Base-by-base conservation (phyloP, 2,797 vertebrate genomes). In the Spatula versicolor region DNA sequence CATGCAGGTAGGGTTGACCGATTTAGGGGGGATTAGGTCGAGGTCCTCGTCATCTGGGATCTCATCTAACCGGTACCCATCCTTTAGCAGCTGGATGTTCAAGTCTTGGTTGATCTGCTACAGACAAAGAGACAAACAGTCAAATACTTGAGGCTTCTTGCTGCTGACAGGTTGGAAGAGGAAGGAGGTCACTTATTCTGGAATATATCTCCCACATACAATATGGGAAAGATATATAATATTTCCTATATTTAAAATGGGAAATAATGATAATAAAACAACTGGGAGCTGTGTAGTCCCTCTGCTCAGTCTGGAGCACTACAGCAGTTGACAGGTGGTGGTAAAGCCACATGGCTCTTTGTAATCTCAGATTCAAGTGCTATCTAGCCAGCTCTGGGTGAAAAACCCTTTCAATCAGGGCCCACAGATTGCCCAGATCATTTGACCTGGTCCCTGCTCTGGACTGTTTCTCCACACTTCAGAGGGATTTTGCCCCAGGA, bases 101-200 rank as follows among this genome's bases (percentile, higher is more conserved):
- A 99, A 98, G 98, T 99, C 99, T 98, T 99, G 99, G 98, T 99
- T 99, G 98, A 99, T 99, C 98, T 99, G 99, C 99, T 99, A 98
- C 93, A 97, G 96, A 96, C 96, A 97, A 97, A 97, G 96, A 96
- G 92, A 86, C 72, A 87, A 73, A 92, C 72, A 91, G 97, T 97
- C 95, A 98, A 96, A 94, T 45, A 86, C 67, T 52, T 35, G 68
- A 50, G 17, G 62, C 11, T 56, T 79, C 21, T 35, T 28, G 16
- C 13, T 75, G 48, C 18, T n/a, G 8, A 30, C 11, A 22, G 18
- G 31, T 31, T 1, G 4, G 43, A 77, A 59, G 14, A 25, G 1
- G 7, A 60, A 75, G 17, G 28, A 63, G 17, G 6, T 54, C 8
- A 8, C 67, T 37, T 55, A 50, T 45, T 67, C 35, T 74, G 56